Base-by-base conservation (phyloP, 2,888 invertebrate species). In the Agonopterix arenella region DNA sequence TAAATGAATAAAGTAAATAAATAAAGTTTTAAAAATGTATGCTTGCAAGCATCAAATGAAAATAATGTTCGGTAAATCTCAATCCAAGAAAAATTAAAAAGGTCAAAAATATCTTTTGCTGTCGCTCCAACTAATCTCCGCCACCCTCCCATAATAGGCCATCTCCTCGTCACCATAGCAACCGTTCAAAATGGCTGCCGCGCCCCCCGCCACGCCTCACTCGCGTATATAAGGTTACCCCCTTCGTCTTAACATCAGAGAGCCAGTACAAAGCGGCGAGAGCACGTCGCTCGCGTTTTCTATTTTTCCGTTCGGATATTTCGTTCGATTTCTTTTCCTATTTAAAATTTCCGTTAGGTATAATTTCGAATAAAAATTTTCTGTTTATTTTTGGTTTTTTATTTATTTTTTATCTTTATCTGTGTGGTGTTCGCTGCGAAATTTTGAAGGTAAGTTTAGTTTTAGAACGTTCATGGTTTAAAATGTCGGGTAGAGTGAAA, bases 81-180 rank as follows among this genome's bases (percentile, higher is more conserved):
- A 18, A 18, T 4, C 2, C 2, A 18, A 18, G 18, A 18, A 18
- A 18, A 18, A 18, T 18, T 28, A 4, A 28, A 28, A 28, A 28
- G 1, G 28, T 40, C 40, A 40, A 40, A 40, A 50, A 51, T 42
- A 62, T 63, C 43, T 48, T 61, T 47, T 84, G 79, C 80, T 73
- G 62, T 69, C 84, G 57, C 62, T 88, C 84, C 85, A 54, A 74
- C 81, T 89, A 86, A 89, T 88, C 88, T 88, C 75, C 80, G 66
- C 86, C 85, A 84, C 86, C 86, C 85, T 83, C 76, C 76, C 76
- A 76, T 89, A 89, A 89, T 89, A 88, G 88, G 86, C 88, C 88
- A 88, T 89, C 88, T 89, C 88, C 86, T 79, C 69, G 83, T 88
- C 62, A 59, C 84, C 60, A 84, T 86, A 63, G 81, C 59, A 71